Conservation (phyloP, 2,113 vertebrate species). For the Zosterops borbonicus region DNA sequence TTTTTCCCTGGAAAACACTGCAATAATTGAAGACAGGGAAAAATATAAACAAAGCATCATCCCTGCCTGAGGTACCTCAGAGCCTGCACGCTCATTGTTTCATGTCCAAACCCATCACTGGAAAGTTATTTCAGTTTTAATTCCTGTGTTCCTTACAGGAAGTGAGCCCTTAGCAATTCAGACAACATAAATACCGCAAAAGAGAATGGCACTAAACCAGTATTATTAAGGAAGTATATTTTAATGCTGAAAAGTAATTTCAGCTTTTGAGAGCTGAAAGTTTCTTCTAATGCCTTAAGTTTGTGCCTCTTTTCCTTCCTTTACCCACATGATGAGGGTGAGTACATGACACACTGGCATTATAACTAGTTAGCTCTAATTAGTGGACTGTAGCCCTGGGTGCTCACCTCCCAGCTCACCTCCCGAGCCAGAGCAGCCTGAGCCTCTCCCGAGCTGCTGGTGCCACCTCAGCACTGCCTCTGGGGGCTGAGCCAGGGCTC, state of each 20-base stretch:
- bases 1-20: neutral
- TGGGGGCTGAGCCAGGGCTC: accelerated
- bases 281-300: neutral
- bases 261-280: neutral
- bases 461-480: neutral
- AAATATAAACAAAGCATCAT: neutral
- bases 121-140: neutral
- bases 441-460: neutral
- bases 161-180: neutral
- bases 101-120: neutral
- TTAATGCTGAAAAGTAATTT: neutral
- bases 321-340: neutral
- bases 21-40: neutral
- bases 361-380: neutral
- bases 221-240: neutral
- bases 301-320: neutral
- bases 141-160: neutral
- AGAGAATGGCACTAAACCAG: neutral
- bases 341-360: neutral
- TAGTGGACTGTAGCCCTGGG: neutral
- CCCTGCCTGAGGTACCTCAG: neutral
- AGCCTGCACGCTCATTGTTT: accelerated
- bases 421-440: neutral
- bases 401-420: neutral
- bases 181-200: neutral